A percentile compares a stretch with the other conserved stretches of the same genome.
Evolutionary conservation across 2,797 vertebrate genomes (phyloP).

Genomic region (Oryzias sinensis): DNA sequence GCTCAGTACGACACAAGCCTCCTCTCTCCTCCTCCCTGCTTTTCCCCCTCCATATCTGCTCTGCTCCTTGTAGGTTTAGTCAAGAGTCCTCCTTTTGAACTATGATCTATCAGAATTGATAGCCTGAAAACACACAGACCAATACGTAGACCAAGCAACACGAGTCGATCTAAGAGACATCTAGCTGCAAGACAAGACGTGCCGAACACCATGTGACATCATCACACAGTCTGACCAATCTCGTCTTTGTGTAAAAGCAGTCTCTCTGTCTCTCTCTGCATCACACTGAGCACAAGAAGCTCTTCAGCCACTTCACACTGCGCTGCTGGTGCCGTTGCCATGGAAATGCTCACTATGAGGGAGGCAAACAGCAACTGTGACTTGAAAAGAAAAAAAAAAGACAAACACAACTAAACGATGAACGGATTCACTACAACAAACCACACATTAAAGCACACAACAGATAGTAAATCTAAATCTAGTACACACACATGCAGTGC

Average conservation of each 20-base stretch:
- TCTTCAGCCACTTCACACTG: constrained; percentile 76
- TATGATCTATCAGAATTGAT: background rate
- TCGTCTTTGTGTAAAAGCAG: constrained; percentile 8
- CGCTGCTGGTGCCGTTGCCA: constrained; percentile 75
- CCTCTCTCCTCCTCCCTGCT: constrained; percentile 8
- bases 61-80: constrained; percentile 1
- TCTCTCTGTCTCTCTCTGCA: constrained; percentile 21
- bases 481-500: background rate
- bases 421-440: background rate
- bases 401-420: background rate
- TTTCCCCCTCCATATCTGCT: constrained; percentile 9
- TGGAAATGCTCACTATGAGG: constrained; percentile 70
- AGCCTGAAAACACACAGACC: constrained; percentile 12
- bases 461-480: too few species aligned
- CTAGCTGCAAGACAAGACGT: background rate
- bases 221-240: constrained; percentile 30
- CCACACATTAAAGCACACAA: background rate
- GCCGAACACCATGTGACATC: constrained; percentile 38
- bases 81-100: constrained; percentile 14
- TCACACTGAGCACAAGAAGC: constrained; percentile 56
- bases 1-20: constrained; percentile 67
- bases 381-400: constrained; percentile 26
- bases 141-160: too few species aligned
- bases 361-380: constrained; percentile 76
- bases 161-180: too few species aligned